A percentile compares a stretch with the other conserved stretches of the same genome.
Conservation (phyloP, 2,797 vertebrate species). For the Xenopus petersii region DNA sequence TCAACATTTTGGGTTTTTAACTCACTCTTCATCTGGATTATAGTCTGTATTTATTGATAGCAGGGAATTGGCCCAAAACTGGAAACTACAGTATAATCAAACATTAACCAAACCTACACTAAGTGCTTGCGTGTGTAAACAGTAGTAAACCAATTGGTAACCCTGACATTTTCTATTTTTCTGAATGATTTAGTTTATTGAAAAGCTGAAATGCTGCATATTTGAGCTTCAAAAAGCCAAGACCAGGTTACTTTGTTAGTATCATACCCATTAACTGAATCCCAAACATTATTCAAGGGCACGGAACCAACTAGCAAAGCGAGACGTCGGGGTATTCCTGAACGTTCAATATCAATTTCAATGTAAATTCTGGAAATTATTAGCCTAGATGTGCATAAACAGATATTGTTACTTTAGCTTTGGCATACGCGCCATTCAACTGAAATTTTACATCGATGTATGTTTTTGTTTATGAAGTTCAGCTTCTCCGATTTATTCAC, state of each 20-base stretch:
- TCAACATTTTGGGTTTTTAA: too few species aligned
- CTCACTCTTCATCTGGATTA: too few species aligned
- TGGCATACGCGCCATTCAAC: not conserved
- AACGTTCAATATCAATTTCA: not conserved
- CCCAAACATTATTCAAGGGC: not conserved
- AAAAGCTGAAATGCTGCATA: too few species aligned
- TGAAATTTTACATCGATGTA: not conserved
- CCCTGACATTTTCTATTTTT: too few species aligned
- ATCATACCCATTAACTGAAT: not conserved
- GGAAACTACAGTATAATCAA: too few species aligned
- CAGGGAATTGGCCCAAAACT: too few species aligned
- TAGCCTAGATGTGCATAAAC: not conserved
- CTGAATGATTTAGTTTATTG: too few species aligned
- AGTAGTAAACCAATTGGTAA: too few species aligned
- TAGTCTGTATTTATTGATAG: too few species aligned
- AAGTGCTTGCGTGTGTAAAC: too few species aligned
- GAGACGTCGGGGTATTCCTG: not conserved
- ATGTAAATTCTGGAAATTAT: conserved; percentile 2
- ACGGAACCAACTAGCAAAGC: not conserved
- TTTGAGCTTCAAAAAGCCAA: too few species aligned
- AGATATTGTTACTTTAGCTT: not conserved
- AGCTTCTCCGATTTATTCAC: conserved; percentile 3
- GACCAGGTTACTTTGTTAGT: not conserved
- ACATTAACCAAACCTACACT: too few species aligned
- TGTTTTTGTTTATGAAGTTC: not conserved